Conservation (phyloP, 2,888 invertebrate genomes). For the Andrena haemorrhoa region DNA sequence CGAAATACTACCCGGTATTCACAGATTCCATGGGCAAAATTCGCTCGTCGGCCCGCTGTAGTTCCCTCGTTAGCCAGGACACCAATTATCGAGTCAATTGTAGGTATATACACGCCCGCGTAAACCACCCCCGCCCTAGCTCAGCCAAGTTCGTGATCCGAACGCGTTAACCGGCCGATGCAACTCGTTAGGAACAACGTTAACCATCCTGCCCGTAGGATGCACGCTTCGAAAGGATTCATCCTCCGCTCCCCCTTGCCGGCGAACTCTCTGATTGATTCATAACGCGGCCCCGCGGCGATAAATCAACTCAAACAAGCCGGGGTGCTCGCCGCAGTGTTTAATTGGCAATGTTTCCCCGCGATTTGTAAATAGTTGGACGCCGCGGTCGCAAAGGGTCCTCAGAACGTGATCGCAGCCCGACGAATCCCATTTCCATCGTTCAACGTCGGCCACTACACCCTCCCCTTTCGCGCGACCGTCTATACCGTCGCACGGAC, state of each 20-base stretch:
- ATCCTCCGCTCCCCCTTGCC: not conserved
- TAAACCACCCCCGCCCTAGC: not conserved
- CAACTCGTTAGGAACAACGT: constrained; percentile 48
- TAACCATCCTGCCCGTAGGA: constrained; percentile 7
- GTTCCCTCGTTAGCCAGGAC: constrained; percentile 26
- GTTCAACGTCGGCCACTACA: not conserved
- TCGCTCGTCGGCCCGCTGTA: not conserved
- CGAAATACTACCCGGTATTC: no score
- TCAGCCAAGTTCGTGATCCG: constrained; percentile 32
- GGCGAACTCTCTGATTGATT: constrained; percentile 43
- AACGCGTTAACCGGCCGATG: constrained; percentile 17
- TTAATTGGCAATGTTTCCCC: constrained; percentile 29
- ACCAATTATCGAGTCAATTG: constrained; percentile 19
- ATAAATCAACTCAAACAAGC: constrained; percentile 39
- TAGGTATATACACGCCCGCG: not conserved
- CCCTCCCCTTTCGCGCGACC: not conserved
- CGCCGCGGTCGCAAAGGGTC: not conserved
- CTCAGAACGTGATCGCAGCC: not conserved
- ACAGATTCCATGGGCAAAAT: constrained; percentile 8
- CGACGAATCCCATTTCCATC: not conserved
- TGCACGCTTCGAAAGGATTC: not conserved
- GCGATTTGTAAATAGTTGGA: constrained; percentile 29
- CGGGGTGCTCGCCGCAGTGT: constrained; percentile 10
- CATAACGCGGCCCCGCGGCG: constrained; percentile 35
- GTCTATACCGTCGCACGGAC: not conserved